A percentile compares a stretch with the other conserved stretches of the same genome.
phyloP scores from a whole-genome alignment of 2,797 vertebrate species.

The Betta splendens region DNA sequence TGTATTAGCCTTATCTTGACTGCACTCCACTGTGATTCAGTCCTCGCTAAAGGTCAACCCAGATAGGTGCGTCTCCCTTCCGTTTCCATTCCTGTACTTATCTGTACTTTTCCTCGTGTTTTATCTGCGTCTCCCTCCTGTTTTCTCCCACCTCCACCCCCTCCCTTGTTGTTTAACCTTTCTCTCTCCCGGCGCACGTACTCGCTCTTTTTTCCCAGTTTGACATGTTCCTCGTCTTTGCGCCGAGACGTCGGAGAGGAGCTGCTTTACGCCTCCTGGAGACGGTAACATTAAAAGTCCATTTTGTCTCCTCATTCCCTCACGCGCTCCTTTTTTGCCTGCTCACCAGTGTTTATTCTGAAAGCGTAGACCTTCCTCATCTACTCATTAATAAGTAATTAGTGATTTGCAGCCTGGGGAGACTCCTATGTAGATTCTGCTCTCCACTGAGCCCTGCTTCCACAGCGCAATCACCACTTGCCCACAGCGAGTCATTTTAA shows the following conservation, averaged over 20 bases:
- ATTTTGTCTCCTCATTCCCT: conserved; percentile 13
- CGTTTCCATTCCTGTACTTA: conserved; percentile 66
- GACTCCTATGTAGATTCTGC: conserved; percentile 60
- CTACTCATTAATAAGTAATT: conserved; percentile 79
- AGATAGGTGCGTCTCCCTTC: conserved; percentile 65
- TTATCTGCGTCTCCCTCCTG: conserved; percentile 43
- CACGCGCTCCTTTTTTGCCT: conserved; percentile 24
- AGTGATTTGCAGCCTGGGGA: conserved; percentile 62
- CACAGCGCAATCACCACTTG: conserved; percentile 70
- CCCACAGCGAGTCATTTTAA: conserved; percentile 64
- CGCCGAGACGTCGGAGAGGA: conserved; percentile 23
- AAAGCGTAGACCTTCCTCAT: conserved; percentile 62
- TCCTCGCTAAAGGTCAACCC: conserved; percentile 67
- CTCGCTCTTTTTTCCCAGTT: conserved; percentile 21
- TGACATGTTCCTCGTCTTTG: conserved; percentile 23
- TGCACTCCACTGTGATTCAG: conserved; percentile 52
- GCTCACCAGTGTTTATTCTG: conserved; percentile 68
- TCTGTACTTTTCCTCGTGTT: conserved; percentile 56
- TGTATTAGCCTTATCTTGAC: conserved; percentile 64
- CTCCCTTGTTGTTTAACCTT: conserved; percentile 54
- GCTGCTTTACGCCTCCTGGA: conserved; percentile 1
- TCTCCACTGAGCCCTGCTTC: conserved; percentile 42
- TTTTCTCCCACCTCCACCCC: neutral
- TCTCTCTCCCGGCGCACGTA: conserved; percentile 9
- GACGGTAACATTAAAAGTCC: conserved; percentile 37